Conservation (phyloP, 2,888 invertebrate genomes). For the Ommatoiulus sabulosus region DNA sequence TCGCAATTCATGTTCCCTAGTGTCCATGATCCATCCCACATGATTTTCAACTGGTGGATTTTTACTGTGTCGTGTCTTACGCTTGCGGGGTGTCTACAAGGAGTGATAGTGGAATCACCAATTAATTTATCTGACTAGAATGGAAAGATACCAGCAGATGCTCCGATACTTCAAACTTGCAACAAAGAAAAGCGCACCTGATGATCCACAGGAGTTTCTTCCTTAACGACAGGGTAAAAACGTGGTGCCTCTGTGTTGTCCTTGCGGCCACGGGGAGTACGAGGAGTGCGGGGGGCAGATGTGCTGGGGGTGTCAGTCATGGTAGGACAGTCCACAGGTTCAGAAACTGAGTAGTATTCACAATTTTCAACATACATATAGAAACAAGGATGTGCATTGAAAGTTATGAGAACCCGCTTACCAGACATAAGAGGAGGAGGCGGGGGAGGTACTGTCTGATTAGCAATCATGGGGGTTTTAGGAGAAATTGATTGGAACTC, state of each 20-base stretch:
- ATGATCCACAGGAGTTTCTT: slow-evolving; percentile 73
- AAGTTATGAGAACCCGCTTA: not conserved
- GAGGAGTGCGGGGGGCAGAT: slow-evolving; percentile 54
- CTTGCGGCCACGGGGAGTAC: slow-evolving; percentile 63
- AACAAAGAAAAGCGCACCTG: slow-evolving; percentile 61
- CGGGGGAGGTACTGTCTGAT: slow-evolving; percentile 64
- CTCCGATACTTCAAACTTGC: not conserved
- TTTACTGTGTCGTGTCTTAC: slow-evolving; percentile 87
- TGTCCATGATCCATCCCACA: slow-evolving; percentile 60
- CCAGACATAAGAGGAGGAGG: slow-evolving; percentile 60
- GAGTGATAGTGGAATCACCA: not conserved
- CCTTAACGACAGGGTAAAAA: slow-evolving; percentile 95
- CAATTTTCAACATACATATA: too few relatives aligned
- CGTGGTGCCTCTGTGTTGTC: slow-evolving; percentile 74
- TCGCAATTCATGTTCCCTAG: slow-evolving; percentile 57
- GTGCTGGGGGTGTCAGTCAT: not conserved
- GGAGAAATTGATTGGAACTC: slow-evolving; percentile 85
- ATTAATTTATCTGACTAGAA: not conserved
- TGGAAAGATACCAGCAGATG: not conserved
- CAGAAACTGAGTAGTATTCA: not conserved
- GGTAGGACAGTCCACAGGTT: not conserved
- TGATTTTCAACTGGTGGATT: slow-evolving; percentile 74
- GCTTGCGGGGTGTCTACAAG: slow-evolving; percentile 78
- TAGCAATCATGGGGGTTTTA: slow-evolving; percentile 73
- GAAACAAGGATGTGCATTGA: too few relatives aligned